Percentiles rank a stretch among this genome's conserved stretches.
Conservation (phyloP, 1,140 invertebrate species). For the Lysiphlebus fabarum region DNA sequence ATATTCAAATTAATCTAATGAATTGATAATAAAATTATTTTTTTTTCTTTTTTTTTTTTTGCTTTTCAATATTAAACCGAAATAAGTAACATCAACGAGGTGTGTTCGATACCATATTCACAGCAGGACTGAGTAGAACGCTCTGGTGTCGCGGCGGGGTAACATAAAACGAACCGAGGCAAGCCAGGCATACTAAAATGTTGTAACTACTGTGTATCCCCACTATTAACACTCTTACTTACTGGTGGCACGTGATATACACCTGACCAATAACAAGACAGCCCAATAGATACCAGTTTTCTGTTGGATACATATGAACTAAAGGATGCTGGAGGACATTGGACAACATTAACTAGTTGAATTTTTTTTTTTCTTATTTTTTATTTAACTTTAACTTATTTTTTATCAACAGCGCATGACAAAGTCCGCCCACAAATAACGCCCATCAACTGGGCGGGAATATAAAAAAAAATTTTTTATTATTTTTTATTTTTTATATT, state of each 20-base stretch:
- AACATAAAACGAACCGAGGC: slow-evolving; percentile 24
- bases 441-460: slow-evolving; percentile 19
- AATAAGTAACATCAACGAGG: slow-evolving; percentile 16
- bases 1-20: too few relatives aligned
- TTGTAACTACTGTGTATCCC: slow-evolving; percentile 20
- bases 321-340: slow-evolving; percentile 7
- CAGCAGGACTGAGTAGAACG: slow-evolving; percentile 52
- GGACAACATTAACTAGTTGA: slow-evolving; percentile 18
- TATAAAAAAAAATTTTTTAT: too few relatives aligned
- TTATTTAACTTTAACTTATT: slow-evolving; percentile 18
- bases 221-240: slow-evolving; percentile 22
- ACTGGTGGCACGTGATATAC: slow-evolving; percentile 11
- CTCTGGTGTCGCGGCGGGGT: slow-evolving; percentile 37
- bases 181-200: too few relatives aligned
- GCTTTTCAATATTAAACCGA: too few relatives aligned
- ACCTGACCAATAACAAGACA: slow-evolving; percentile 5
- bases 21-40: too few relatives aligned
- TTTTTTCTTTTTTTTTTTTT: too few relatives aligned
- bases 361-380: slow-evolving; percentile 7
- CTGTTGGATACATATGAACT: slow-evolving; percentile 30
- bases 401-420: slow-evolving; percentile 32
- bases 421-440: slow-evolving; percentile 26
- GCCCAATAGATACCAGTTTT: slow-evolving; percentile 33
- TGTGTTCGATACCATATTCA: slow-evolving; percentile 51
- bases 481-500: neutral